Conservation (phyloP, 2,797 vertebrate genomes). For the Echeneis naucrates region DNA sequence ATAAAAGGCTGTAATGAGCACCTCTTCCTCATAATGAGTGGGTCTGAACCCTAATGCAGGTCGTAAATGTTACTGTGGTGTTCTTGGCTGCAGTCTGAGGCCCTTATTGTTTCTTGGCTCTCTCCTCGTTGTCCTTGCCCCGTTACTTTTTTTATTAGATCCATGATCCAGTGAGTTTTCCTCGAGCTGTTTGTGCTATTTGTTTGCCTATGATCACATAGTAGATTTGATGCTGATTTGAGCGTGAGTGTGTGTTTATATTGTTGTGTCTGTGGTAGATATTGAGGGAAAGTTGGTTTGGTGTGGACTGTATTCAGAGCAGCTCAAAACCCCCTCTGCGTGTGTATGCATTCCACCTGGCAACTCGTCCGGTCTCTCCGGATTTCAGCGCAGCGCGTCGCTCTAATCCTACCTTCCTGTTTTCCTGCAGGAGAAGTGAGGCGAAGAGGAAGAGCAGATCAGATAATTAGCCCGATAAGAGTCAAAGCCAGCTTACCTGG, state of each 20-base stretch:
- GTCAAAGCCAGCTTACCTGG: constrained; percentile 58
- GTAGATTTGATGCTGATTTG: constrained; percentile 56
- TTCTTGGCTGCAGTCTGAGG: constrained; percentile 62
- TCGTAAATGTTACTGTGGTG: constrained; percentile 66
- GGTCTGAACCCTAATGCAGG: constrained; percentile 57
- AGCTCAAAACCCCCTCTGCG: constrained; percentile 29
- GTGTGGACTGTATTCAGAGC: constrained; percentile 32
- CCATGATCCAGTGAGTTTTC: constrained; percentile 44
- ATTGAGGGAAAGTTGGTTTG: constrained; percentile 39
- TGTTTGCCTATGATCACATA: constrained; percentile 70
- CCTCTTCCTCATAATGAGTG: constrained; percentile 66
- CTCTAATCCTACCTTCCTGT: constrained; percentile 87
- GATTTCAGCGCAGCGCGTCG: constrained; percentile 79
- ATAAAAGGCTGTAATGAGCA: constrained; percentile 73
- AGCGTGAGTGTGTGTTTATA: background rate
- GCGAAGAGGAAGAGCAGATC: constrained; percentile 66
- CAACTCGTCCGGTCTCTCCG: constrained; percentile 77
- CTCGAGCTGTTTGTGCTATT: constrained; percentile 63
- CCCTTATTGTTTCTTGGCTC: constrained; percentile 71
- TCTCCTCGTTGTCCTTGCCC: constrained; percentile 48
- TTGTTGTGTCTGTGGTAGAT: constrained; percentile 11
- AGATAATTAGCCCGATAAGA: constrained; percentile 73
- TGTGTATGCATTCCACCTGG: constrained; percentile 65
- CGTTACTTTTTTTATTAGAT: constrained; percentile 56
- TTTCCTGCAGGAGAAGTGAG: constrained; percentile 77